These are phyloP conservation scores for Parapristionchus giblindavisi DNA, from an alignment of 2,888 invertebrate species.

Conservation along the genomic window DNA sequence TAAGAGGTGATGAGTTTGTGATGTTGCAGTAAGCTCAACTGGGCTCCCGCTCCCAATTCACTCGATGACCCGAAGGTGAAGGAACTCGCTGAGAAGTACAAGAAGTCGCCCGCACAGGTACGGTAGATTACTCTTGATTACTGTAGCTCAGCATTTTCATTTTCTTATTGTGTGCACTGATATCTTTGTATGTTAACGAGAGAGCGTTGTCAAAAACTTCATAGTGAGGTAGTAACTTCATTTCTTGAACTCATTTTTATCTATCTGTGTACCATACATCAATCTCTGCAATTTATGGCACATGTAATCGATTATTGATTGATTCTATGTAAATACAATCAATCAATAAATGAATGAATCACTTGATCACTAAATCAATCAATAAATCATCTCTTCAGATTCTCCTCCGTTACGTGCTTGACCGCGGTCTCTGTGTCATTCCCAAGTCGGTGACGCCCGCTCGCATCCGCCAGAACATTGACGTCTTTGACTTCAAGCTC, in stretches of 20 bases:
- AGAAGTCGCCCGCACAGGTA: conserved; percentile 51
- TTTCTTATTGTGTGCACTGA: neutral
- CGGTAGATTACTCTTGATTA: neutral
- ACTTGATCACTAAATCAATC: too few relatives aligned
- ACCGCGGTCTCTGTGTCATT: conserved; percentile 28
- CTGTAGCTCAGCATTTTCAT: neutral
- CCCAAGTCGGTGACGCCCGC: conserved; percentile 37
- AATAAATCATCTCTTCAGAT: neutral
- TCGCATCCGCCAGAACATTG: conserved; percentile 28
- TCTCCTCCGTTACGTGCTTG: conserved; percentile 29
- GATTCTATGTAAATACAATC: too few relatives aligned
- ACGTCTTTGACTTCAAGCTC: conserved; percentile 36
- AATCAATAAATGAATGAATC: too few relatives aligned
- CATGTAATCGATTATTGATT: too few relatives aligned
- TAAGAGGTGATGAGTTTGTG: too few relatives aligned
- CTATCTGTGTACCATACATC: too few relatives aligned
- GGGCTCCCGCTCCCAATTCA: conserved; percentile 52
- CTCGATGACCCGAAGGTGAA: conserved; percentile 49
- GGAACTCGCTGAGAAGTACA: conserved; percentile 43
- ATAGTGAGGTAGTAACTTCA: too few relatives aligned
- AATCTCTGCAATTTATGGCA: too few relatives aligned
- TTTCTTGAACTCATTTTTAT: too few relatives aligned
- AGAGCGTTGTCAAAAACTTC: too few relatives aligned
- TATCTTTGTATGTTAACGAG: neutral
- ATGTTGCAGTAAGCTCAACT: conserved; percentile 45